Base-by-base conservation (phyloP, 2,113 vertebrate species). In the Acrocephalus arundinaceus region DNA sequence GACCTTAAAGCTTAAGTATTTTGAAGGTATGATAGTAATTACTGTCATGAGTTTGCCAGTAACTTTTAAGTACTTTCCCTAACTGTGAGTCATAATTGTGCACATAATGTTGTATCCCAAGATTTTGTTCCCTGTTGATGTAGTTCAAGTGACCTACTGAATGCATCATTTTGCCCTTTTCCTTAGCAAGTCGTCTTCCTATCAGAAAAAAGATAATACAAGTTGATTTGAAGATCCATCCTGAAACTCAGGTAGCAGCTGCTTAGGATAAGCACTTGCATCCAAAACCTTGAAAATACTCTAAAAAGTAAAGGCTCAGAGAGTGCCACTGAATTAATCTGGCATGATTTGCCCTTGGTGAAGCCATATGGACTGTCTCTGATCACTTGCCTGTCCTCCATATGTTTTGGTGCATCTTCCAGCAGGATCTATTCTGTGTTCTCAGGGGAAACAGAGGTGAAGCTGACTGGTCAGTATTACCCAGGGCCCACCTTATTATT, bases 91-190 rank as follows among this genome's bases (percentile, higher is more conserved):
- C 22, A 49, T 5, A 39, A 39, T 39, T 39, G 1, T 35, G 19
- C 6, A 58, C 6, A 20, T 23, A 74, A 31, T 82, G 78, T 90
- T 63, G 30, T 24, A 46, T 24, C 62, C 25, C 37, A 54, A 67
- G 7, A 7, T 63, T 75, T 82, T 1, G 1, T 41, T 43, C 7
- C 20, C 11, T 55, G 4, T 37, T 0, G 0, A 5, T 35, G 15
- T 39, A 66, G 25, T 58, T 58, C 9, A 25, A 31, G 28, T 11
- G 13, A 68, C 23, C 23, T 58, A 41, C 20, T 58, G 55, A 87
- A 35, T 35, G 13, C 16, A 35, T 20, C 0, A 22, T 48, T 68
- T 76, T 61, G 1, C 13, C 11, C 15, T 85, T 41, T 66, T 87
- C 21, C 15, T 31, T 24, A 31, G 1, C 6, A 57, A 1, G 0